Evolutionary conservation across 2,888 invertebrate genomes (phyloP), one percentile per base, ranked within the genome.

Genomic region (Chymomyza caudatula): DNA sequence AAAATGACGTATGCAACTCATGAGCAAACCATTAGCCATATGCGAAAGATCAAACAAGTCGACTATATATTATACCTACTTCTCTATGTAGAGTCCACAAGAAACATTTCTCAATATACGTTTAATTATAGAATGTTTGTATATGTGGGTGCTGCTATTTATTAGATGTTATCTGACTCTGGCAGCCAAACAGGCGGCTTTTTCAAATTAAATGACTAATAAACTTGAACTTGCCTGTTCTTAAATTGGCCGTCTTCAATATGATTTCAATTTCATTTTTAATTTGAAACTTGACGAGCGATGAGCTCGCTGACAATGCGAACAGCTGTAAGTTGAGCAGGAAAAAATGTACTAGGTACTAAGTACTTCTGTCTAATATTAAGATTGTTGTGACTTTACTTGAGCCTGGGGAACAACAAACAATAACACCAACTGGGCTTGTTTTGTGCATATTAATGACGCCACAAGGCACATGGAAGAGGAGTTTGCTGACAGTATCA

Each of bases 161-260:
- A 70, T 81, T 82, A 70, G 73, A 77, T 77, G 76, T 74, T 80
- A 82, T 81, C 72, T 63, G 68, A 84, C 76, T 76, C 67, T 68
- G 58, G 62, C 52, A 52, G 69, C 67, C 68, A 84, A 68, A 76
- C 69, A 71, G 22, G 60, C 76, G 74, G 42, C 58, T 23, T 22
- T 49, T 37, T 54, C 20, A 6, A 37, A 19, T 37, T 61, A 57
- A 25, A 63, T 83, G 82, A 81, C 76, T 85, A 86, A 82, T 69
- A 82, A 84, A 82, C 82, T 82, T 82, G 82, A 82, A 86, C 82
- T 82, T 82, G 81, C 42, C 13, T 47, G 8, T 23, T 20, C 59
- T 47, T 47, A 29, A 42, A 64, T 49, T 37, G 43, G 43, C 23
- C 22, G 44, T 47, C 44, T 47, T 37, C 29, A 37, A 37, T 37